A percentile compares a stretch with the other conserved stretches of the same genome.
phyloP scores from a whole-genome alignment of 2,797 vertebrate species.

The Otus scops region DNA sequence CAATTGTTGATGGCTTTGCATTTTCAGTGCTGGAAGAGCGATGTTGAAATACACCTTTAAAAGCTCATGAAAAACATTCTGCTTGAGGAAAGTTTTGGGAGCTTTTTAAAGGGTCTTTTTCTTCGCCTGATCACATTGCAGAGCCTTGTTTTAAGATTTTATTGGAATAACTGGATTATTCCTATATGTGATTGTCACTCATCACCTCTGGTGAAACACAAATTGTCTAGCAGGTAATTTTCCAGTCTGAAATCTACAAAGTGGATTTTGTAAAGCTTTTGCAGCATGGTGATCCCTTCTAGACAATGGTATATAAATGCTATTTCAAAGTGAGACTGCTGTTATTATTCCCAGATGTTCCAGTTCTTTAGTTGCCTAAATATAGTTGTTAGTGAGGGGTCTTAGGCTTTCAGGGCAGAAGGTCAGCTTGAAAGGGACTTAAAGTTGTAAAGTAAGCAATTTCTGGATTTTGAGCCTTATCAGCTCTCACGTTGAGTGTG shows the following conservation, averaged over 20 bases:
- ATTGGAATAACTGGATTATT: not conserved
- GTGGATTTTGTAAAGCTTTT: not conserved
- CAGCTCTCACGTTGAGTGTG: slow-evolving; percentile 47
- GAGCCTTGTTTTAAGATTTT: not conserved
- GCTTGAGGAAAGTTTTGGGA: not conserved
- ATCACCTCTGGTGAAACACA: not conserved
- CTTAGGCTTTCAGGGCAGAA: slow-evolving; percentile 52
- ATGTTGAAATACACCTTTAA: not conserved
- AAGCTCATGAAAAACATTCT: not conserved
- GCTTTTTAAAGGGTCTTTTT: not conserved
- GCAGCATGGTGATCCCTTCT: not conserved
- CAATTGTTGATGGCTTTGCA: not conserved
- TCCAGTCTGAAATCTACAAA: not conserved
- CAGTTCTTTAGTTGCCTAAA: slow-evolving; percentile 47
- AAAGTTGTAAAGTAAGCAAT: slow-evolving; percentile 61
- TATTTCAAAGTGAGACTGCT: slow-evolving; percentile 42
- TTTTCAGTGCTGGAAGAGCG: not conserved
- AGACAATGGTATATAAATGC: slow-evolving; percentile 1
- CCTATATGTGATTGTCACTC: not conserved
- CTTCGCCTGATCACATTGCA: not conserved
- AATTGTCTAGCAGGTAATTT: slow-evolving; percentile 17
- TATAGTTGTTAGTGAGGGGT: slow-evolving; percentile 40
- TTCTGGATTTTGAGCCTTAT: slow-evolving; percentile 61
- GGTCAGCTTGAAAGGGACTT: slow-evolving; percentile 63
- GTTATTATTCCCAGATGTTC: slow-evolving; percentile 69